Base-by-base conservation (phyloP, 35 echinoderm and acorn worm genomes). In the Lytechinus pictus region DNA sequence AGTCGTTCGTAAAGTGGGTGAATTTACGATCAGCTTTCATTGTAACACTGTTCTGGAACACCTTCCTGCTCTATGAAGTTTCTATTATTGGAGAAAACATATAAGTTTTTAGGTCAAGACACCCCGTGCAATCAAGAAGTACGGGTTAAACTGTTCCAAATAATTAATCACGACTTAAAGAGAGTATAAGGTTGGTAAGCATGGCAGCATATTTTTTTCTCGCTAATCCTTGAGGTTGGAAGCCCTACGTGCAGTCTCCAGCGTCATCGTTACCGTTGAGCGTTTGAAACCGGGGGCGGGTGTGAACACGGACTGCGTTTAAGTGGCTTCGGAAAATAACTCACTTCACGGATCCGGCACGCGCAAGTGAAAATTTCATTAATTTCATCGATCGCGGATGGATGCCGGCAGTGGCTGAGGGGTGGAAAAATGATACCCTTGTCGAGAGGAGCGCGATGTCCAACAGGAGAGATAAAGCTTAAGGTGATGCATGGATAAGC, bases 261-360 rank as follows among this genome's bases (percentile, higher is more conserved):
- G n/a, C 33, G 33, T 44, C 33, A 44, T 44, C 33, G 33, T 44
- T 44, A 44, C 33, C 33, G 33, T 44, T 44, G 33, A n/a, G 66
- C 66, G 4, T 79, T 44, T 16, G 3, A 79, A 24, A 79, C 5
- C 66, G 66, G 19, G 19, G 66, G 66, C 19, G 66, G 9, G 92
- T 93, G 92, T 93, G 92, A 93, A 93, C 52, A 54, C 24, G n/a
- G 10, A 24, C 57, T 93, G 92, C 57, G 92, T 93, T 93, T 93
- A 93, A 93, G 92, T 93, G 92, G 92, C 92, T 93, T 93, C 92
- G 92, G 92, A 93, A 93, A 93, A 93, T 93, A 93, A 93, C 92
- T 93, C 92, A 93, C 92, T 93, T 93, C 92, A 93, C 92, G 54
- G 92, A 93, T 93, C 92, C 92, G 92, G 52, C 92, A 93, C 92